Evolutionary conservation across 92 coral and sea anemone species (phyloP).

Genomic region (Epizoanthus rinbou): DNA sequence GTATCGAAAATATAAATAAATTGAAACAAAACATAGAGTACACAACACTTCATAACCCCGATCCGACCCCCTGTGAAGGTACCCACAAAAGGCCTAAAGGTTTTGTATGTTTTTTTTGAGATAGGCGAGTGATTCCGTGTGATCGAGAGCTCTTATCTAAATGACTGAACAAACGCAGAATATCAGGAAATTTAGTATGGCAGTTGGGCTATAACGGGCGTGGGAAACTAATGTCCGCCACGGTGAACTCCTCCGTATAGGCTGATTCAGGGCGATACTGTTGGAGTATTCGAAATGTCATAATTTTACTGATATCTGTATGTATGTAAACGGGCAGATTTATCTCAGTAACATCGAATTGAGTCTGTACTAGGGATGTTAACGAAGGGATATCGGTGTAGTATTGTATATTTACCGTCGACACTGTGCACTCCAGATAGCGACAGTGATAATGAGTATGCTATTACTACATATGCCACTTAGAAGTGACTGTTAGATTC

Average conservation of each 20-base stretch:
- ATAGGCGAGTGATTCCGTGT: neutral
- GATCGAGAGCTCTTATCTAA: neutral
- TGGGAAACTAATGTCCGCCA: neutral
- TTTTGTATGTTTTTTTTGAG: neutral
- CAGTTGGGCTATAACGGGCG: neutral
- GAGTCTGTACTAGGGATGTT: neutral
- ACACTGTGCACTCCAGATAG: conserved; percentile 5
- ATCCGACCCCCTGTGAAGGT: conserved; percentile 5
- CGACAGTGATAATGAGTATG: conserved; percentile 19
- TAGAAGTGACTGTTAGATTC: neutral
- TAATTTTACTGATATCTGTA: no score
- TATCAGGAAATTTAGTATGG: neutral
- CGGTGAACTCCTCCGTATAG: neutral
- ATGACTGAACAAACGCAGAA: neutral
- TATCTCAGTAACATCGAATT: no score
- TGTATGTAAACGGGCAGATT: no score
- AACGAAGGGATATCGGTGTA: neutral
- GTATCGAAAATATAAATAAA: conserved; percentile 21
- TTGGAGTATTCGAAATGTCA: no score
- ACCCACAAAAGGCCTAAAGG: neutral
- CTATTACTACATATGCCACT: conserved; percentile 6
- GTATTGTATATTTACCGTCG: neutral
- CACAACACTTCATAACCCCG: neutral
- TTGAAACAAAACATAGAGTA: neutral
- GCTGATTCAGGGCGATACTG: neutral